phyloP scores from a whole-genome alignment of 2,113 vertebrate species.

The Chloropsis hardwickii region DNA sequence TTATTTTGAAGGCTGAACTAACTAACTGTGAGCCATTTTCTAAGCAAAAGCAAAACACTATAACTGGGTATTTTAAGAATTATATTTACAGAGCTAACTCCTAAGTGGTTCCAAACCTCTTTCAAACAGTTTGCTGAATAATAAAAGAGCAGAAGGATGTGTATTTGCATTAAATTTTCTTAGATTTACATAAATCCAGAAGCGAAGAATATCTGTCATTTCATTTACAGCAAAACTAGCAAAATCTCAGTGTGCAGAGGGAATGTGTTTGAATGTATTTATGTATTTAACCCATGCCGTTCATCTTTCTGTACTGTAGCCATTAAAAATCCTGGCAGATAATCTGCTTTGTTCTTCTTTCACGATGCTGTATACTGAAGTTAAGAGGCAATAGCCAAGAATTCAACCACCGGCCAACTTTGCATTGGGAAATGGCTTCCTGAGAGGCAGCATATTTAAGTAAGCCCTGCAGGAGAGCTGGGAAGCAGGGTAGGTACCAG shows the following conservation, averaged over 20 bases:
- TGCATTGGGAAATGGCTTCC: background rate
- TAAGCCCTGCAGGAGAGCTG: background rate
- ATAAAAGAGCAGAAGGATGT: background rate
- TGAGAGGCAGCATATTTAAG: background rate
- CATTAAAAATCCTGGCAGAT: background rate
- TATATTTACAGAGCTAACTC: background rate
- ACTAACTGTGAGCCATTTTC: background rate
- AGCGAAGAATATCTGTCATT: background rate
- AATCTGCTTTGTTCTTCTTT: background rate
- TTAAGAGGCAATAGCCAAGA: background rate
- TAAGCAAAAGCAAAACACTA: background rate
- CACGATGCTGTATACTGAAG: background rate
- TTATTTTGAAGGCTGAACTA: background rate
- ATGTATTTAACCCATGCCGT: background rate
- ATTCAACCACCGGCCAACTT: background rate
- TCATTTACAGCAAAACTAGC: background rate
- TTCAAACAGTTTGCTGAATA: background rate
- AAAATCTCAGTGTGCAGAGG: background rate
- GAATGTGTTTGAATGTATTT: background rate
- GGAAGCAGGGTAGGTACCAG: background rate
- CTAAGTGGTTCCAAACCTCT: background rate
- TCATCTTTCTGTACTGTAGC: background rate
- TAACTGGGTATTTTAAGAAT: background rate
- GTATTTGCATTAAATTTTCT: conserved; percentile 20
- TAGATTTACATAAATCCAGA: conserved; percentile 5